These are phyloP conservation scores for Hirtodrosophila cameraria DNA, from an alignment of 2,888 invertebrate species.

Conservation along the genomic window DNA sequence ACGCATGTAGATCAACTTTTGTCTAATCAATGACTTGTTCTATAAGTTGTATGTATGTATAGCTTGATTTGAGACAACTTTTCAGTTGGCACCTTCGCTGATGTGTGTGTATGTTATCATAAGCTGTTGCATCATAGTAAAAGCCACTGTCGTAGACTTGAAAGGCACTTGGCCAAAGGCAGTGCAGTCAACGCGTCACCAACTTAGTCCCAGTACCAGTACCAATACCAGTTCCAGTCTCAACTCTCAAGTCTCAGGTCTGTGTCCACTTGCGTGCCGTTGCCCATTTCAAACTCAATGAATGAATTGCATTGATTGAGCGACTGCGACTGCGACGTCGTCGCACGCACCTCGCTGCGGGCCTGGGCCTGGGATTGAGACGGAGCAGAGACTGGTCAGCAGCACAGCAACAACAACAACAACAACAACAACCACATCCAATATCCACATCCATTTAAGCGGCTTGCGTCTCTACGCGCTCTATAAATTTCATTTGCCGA, in stretches of 20 bases:
- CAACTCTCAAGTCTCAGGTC: constrained; percentile 20
- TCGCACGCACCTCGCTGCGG: constrained; percentile 63
- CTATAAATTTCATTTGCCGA: constrained; percentile 61
- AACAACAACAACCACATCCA: constrained; percentile 10
- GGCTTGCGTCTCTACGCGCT: constrained; percentile 48
- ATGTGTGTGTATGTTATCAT: constrained; percentile 13
- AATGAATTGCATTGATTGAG: constrained; percentile 80
- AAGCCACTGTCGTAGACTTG: constrained; percentile 32
- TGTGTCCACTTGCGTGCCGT: constrained; percentile 44
- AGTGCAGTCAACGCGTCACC: constrained; percentile 2
- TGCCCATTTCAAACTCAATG: constrained; percentile 65
- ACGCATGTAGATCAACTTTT: too few species aligned
- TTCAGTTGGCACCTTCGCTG: constrained; percentile 23
- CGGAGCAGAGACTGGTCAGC: constrained; percentile 22
- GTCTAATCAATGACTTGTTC: too few species aligned
- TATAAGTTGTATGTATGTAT: too few species aligned
- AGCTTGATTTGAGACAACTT: constrained; percentile 18
- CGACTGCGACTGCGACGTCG: constrained; percentile 51
- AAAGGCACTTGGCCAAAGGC: constrained; percentile 59
- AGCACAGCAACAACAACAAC: constrained; percentile 10
- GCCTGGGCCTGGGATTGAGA: neutral
- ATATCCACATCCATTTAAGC: constrained; percentile 43
- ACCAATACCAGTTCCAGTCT: constrained; percentile 8
- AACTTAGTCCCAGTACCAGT: constrained; percentile 6
- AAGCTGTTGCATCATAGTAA: constrained; percentile 34